A percentile compares a stretch with the other conserved stretches of the same genome.
These are phyloP conservation scores for Cerastoderma edule DNA, from an alignment of 2,888 invertebrate species.

Conservation along the genomic window DNA sequence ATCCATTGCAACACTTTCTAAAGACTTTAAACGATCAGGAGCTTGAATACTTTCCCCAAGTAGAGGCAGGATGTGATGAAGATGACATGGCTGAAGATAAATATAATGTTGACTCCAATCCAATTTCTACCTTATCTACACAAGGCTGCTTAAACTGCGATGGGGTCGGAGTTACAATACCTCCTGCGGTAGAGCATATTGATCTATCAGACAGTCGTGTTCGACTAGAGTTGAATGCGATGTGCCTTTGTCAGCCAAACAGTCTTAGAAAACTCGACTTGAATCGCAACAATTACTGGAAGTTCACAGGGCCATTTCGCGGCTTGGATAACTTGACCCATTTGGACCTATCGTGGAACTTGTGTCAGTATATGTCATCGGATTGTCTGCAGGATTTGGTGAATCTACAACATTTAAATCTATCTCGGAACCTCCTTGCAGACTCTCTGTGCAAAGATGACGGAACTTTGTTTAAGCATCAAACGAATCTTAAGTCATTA, in stretches of 20 bases:
- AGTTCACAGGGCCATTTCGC: conserved; percentile 32
- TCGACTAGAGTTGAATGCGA: neutral
- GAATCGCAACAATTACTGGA: conserved; percentile 29
- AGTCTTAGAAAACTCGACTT: conserved; percentile 25
- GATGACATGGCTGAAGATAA: too few relatives aligned
- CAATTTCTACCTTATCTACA: too few relatives aligned
- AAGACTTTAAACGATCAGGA: neutral
- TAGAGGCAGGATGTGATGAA: too few relatives aligned
- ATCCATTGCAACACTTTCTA: neutral
- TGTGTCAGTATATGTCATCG: conserved; percentile 20
- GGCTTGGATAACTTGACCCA: conserved; percentile 29
- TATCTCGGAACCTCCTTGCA: conserved; percentile 36
- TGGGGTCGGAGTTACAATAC: too few relatives aligned
- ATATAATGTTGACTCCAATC: too few relatives aligned
- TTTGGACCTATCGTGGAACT: conserved; percentile 40
- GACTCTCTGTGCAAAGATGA: conserved; percentile 26
- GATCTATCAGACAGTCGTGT: conserved; percentile 19
- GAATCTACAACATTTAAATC: conserved; percentile 27
- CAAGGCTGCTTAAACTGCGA: too few relatives aligned
- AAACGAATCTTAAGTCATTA: conserved; percentile 23
- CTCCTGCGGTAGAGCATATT: conserved; percentile 4
- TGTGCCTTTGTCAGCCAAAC: conserved; percentile 40
- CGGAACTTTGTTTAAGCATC: conserved; percentile 41
- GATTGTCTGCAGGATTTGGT: conserved; percentile 21
- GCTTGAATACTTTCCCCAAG: too few relatives aligned